A percentile compares a stretch with the other conserved stretches of the same genome.
Evolutionary conservation across 2,113 vertebrate species (phyloP).

Genomic region (Emydocephalus ijimae): DNA sequence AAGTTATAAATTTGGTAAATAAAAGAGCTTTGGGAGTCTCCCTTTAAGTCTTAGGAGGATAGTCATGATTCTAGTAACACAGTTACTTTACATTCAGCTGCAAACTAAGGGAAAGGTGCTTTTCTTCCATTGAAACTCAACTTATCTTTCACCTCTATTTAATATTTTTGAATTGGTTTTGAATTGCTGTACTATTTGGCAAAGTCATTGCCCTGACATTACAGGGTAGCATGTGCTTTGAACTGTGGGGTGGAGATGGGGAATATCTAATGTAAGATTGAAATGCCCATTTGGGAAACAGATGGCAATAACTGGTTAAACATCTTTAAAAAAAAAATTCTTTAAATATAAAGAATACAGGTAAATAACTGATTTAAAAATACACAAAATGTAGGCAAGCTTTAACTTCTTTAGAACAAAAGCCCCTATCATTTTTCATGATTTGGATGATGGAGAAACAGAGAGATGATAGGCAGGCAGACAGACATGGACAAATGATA

Average conservation of each 20-base stretch:
- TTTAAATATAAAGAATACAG: background rate
- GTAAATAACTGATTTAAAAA: background rate
- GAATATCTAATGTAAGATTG: background rate
- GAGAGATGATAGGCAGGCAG: too few species aligned
- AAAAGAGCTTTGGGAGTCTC: background rate
- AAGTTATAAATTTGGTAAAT: background rate
- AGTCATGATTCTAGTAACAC: background rate
- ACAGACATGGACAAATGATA: too few species aligned
- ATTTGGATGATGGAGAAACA: too few species aligned
- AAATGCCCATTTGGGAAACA: background rate
- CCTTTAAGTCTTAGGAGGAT: background rate
- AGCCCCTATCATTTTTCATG: background rate
- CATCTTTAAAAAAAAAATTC: background rate
- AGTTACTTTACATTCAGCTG: background rate
- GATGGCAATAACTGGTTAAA: background rate
- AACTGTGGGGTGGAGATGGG: background rate
- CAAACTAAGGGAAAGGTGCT: background rate
- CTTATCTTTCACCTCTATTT: background rate
- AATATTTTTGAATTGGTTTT: background rate
- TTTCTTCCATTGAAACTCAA: background rate
- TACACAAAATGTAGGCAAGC: background rate
- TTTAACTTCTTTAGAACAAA: background rate
- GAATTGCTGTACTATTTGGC: background rate
- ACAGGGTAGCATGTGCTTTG: background rate
- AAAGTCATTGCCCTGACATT: background rate